These are phyloP conservation scores for Ursus arctos DNA, from an alignment of 2,113 vertebrate genomes.

Conservation along the genomic window DNA sequence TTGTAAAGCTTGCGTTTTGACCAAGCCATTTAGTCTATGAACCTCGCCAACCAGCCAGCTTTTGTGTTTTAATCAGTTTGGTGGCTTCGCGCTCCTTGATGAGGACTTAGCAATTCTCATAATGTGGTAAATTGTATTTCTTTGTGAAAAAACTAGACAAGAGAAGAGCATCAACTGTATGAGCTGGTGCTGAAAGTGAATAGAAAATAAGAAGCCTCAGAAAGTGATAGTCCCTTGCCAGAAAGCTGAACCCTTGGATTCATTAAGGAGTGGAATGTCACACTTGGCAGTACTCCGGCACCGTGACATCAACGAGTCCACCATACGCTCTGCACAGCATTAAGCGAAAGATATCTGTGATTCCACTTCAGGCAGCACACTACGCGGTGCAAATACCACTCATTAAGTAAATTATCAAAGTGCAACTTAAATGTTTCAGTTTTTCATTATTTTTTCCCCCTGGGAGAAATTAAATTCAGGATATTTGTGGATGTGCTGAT, in stretches of 20 bases:
- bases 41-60: constrained; percentile 25
- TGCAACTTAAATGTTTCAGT: constrained; percentile 15
- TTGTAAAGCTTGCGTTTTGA: constrained; percentile 55
- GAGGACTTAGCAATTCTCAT: constrained; percentile 60
- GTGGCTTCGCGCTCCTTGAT: constrained; percentile 21
- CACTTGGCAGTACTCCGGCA: constrained; percentile 52
- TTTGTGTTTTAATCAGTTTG: constrained; percentile 66
- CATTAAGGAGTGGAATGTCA: constrained; percentile 64
- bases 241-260: constrained; percentile 56
- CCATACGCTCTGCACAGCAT: neutral
- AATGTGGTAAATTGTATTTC: constrained; percentile 68
- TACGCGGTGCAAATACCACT: constrained; percentile 8
- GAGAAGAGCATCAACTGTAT: constrained; percentile 38
- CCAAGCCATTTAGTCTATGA: constrained; percentile 32
- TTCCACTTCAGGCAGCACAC: constrained; percentile 26
- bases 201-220: constrained; percentile 55
- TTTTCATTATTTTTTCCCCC: constrained; percentile 48
- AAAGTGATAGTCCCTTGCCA: constrained; percentile 45
- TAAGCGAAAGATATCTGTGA: constrained; percentile 50
- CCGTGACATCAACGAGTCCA: constrained; percentile 58
- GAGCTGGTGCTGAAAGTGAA: constrained; percentile 31
- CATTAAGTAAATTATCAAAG: constrained; percentile 67
- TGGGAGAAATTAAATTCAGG: constrained; percentile 30
- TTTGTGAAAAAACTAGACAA: constrained; percentile 52
- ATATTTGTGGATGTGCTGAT: constrained; percentile 56